phyloP scores from a whole-genome alignment of 2,797 vertebrate genomes.

The Erpetoichthys calabaricus region DNA sequence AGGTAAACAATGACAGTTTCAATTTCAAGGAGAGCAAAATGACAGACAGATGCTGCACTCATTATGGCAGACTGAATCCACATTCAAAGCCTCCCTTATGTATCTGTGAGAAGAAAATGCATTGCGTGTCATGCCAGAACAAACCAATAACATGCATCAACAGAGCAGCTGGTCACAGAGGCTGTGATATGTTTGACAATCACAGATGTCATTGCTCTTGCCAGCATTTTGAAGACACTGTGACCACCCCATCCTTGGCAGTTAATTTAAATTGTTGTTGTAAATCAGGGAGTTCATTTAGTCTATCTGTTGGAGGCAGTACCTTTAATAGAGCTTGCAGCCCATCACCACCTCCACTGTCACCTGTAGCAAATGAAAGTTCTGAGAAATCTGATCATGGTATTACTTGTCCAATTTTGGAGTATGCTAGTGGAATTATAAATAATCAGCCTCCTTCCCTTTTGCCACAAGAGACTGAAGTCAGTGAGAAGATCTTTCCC shows the following conservation, averaged over 20 bases:
- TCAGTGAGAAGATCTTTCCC: slow-evolving; percentile 18
- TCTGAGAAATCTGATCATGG: slow-evolving; percentile 44
- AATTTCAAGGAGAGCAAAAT: slow-evolving; percentile 45
- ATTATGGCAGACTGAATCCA: slow-evolving; percentile 46
- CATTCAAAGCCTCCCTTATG: slow-evolving; percentile 41
- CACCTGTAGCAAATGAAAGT: slow-evolving; percentile 62
- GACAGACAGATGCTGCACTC: slow-evolving; percentile 50
- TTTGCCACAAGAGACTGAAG: slow-evolving; percentile 52
- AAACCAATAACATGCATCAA: slow-evolving; percentile 48
- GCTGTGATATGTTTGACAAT: slow-evolving; percentile 46
- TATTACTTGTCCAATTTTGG: slow-evolving; percentile 33
- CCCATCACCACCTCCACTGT: slow-evolving; percentile 74
- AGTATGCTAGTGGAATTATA: slow-evolving; percentile 35
- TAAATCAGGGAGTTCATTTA: slow-evolving; percentile 27
- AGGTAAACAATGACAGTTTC: slow-evolving; percentile 38
- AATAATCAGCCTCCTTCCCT: slow-evolving; percentile 61
- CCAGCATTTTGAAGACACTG: slow-evolving; percentile 29
- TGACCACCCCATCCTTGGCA: slow-evolving; percentile 28
- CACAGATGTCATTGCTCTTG: slow-evolving; percentile 40
- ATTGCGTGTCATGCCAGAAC: slow-evolving; percentile 63
- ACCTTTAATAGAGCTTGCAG: slow-evolving; percentile 49
- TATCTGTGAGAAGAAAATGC: slow-evolving; percentile 58
- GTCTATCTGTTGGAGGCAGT: slow-evolving; percentile 32
- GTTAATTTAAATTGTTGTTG: slow-evolving; percentile 30
- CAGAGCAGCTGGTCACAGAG: slow-evolving; percentile 39